These are phyloP conservation scores for Cossypha heuglini DNA, from an alignment of 2,797 vertebrate genomes.

Conservation along the genomic window DNA sequence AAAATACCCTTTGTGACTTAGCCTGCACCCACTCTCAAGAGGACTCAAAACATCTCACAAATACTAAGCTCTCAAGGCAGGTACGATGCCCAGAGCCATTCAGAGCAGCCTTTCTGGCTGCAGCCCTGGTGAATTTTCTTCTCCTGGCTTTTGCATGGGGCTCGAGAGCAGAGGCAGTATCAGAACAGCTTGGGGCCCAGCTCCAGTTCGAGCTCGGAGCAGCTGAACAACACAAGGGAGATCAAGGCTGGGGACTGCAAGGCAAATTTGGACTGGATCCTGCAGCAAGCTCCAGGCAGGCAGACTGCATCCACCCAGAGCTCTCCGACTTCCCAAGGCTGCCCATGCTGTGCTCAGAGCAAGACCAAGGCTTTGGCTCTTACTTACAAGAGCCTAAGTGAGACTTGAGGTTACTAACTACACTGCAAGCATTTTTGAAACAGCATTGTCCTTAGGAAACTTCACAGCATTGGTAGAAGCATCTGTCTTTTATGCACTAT, in stretches of 20 bases:
- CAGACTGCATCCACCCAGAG: not conserved
- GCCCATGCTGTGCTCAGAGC: not conserved
- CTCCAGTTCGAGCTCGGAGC: not conserved
- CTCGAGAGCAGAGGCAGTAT: not conserved
- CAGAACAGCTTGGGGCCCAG: not conserved
- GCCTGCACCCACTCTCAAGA: not conserved
- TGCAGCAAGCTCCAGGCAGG: not conserved
- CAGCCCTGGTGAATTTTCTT: not conserved
- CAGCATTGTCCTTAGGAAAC: not conserved
- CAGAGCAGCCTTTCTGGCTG: not conserved
- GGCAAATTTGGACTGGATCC: not conserved
- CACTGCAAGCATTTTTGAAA: not conserved
- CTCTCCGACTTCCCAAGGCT: not conserved
- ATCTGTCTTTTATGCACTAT: not conserved
- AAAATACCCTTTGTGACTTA: not conserved
- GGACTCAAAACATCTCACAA: not conserved
- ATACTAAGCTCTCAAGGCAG: not conserved
- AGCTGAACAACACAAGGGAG: not conserved
- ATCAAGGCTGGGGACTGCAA: not conserved
- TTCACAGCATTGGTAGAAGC: not conserved
- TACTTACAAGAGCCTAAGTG: not conserved
- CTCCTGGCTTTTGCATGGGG: not conserved
- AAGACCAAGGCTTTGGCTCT: not conserved
- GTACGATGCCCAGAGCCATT: not conserved
- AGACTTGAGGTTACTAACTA: not conserved